Evolutionary conservation across 2,113 vertebrate species (phyloP).

Genomic region (Lota lota): DNA sequence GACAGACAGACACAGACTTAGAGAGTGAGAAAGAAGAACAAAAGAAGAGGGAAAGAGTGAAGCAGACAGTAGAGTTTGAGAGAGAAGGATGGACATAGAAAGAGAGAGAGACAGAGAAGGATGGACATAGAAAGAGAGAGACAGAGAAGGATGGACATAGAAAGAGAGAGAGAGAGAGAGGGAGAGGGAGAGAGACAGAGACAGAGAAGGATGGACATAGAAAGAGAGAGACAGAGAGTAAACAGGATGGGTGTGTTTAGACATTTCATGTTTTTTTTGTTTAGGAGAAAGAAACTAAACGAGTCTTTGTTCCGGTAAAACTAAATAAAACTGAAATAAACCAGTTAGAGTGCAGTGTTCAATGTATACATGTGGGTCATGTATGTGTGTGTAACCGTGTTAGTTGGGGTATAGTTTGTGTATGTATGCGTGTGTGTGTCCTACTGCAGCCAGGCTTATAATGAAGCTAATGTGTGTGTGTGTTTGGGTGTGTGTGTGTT

Average conservation of each 20-base stretch:
- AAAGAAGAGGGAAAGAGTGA: no score
- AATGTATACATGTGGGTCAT: no score
- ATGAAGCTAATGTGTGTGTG: no score
- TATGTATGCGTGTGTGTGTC: no score
- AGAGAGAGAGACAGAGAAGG: background rate
- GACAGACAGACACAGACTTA: background rate
- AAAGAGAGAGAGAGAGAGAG: slow-evolving; percentile 4
- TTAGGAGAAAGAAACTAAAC: background rate
- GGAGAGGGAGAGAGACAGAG: slow-evolving; percentile 27
- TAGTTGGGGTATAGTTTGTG: no score
- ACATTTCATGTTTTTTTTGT: slow-evolving; percentile 44
- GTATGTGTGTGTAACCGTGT: no score
- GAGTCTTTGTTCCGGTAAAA: no score
- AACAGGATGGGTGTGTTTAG: slow-evolving; percentile 68
- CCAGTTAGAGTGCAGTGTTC: no score
- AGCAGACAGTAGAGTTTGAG: no score
- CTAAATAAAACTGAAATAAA: background rate
- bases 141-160: slow-evolving; percentile 37
- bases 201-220: slow-evolving; percentile 30
- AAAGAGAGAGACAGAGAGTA: slow-evolving; percentile 43
- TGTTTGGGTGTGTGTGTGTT: no score
- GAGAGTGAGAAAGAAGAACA: background rate
- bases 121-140: slow-evolving; percentile 51
- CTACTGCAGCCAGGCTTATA: no score
- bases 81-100: background rate